Evolutionary conservation across 1,140 invertebrate species (phyloP), one percentile per base, ranked within the genome.

Genomic region (Mesaphorura yosii): DNA sequence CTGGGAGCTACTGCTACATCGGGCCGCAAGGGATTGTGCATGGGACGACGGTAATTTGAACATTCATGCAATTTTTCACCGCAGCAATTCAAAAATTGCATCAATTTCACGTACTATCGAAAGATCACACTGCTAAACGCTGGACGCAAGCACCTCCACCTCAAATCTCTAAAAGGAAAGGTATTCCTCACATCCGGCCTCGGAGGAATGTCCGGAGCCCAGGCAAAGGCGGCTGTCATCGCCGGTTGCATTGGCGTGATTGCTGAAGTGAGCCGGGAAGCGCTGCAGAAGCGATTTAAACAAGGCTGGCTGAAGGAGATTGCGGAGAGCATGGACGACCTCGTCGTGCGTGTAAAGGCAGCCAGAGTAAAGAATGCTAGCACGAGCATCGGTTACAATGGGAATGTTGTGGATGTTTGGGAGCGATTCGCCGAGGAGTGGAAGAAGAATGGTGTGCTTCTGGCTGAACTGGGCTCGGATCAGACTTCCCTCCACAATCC

Each of bases 1-100:
- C 79, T 17, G 81, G 80, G 14, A 78, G 77, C 63, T 83, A 73
- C 64, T 81, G 79, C 60, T 83, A 83, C 65, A 83, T 83, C 57
- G 81, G 80, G 22, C 80, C 80, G 5, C 80, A 83, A 64, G 80
- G 81, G 5, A 82, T 82, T 53, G 81, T 82, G 17, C 80, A 82
- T 66, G 80, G 80, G 22, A 83, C 80, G 3, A 79, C 77, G 40
- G 79, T 81, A 67, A 41, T 12, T 41, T 12, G 19, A 41, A 41
- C 10, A 20, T 20, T 41, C 40, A 10, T 41, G 40, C 20, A n/a
- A 7, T 46, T 48, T 48, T 15, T 34, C n/a, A 34, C n/a, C n/a
- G n/a, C 10, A 34, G n/a, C 31, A 34, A 34, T 10, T 10, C n/a
- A n/a, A 34, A 34, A 34, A 34, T 10, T 10, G n/a, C n/a, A 34